phyloP scores from a whole-genome alignment of 2,888 invertebrate species.

The Leucania comma region DNA sequence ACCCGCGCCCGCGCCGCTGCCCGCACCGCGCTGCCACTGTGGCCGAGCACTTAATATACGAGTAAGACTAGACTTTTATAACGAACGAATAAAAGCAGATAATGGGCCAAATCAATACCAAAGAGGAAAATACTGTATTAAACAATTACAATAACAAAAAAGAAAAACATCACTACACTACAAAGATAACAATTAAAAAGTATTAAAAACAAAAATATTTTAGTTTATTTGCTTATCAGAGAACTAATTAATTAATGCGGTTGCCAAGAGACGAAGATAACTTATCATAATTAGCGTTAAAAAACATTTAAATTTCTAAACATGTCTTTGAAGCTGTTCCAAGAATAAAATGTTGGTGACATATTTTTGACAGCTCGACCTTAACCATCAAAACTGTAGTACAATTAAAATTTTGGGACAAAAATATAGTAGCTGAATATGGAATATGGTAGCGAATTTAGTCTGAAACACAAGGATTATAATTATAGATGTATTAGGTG shows the following conservation, averaged over 20 bases:
- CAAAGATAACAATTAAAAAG: slow-evolving; percentile 17
- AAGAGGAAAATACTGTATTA: too few relatives aligned
- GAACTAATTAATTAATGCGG: slow-evolving; percentile 61
- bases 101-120: too few relatives aligned
- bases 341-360: slow-evolving; percentile 27
- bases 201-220: slow-evolving; percentile 20
- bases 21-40: too few relatives aligned
- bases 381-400: slow-evolving; percentile 9
- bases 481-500: too few relatives aligned
- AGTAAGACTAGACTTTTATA: too few relatives aligned
- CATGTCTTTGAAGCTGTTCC: slow-evolving; percentile 52
- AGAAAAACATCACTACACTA: neutral
- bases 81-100: too few relatives aligned
- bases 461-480: too few relatives aligned
- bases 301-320: slow-evolving; percentile 46
- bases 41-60: too few relatives aligned
- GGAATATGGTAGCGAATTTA: too few relatives aligned
- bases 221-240: slow-evolving; percentile 41
- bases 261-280: slow-evolving; percentile 58
- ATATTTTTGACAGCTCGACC: slow-evolving; percentile 22
- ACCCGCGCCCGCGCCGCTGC: too few relatives aligned
- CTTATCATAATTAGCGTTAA: slow-evolving; percentile 61
- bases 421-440: neutral
- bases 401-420: slow-evolving; percentile 19
- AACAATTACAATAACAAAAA: neutral